Conservation (phyloP, 2,888 invertebrate genomes). For the Xestobium rufovillosum region DNA sequence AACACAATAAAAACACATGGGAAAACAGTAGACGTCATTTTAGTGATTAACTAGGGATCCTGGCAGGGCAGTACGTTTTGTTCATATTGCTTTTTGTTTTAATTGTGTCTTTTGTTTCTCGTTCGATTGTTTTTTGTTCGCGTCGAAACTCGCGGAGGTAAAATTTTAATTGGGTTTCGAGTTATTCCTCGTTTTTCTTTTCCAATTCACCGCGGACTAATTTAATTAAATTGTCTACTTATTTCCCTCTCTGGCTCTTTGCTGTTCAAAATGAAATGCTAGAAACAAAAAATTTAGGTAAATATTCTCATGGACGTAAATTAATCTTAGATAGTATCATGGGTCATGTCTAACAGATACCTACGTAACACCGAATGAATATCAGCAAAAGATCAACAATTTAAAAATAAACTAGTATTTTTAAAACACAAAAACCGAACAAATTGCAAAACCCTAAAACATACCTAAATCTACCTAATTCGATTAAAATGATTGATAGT, state of each 20-base stretch:
- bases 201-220: constrained; percentile 29
- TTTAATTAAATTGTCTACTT: constrained; percentile 31
- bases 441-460: too few relatives aligned
- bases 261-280: too few relatives aligned
- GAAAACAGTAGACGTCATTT: constrained; percentile 48
- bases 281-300: too few relatives aligned
- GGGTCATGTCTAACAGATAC: too few relatives aligned
- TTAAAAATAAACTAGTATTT: too few relatives aligned
- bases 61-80: constrained; percentile 40
- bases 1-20: constrained; percentile 48
- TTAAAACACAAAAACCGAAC: too few relatives aligned
- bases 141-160: constrained; percentile 37
- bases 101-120: constrained; percentile 42
- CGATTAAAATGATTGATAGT: too few relatives aligned
- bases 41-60: constrained; percentile 47
- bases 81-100: constrained; percentile 44
- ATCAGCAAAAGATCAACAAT: too few relatives aligned
- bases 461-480: too few relatives aligned
- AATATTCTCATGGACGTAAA: too few relatives aligned
- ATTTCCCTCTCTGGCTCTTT: constrained; percentile 10
- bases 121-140: constrained; percentile 41
- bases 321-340: too few relatives aligned
- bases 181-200: constrained; percentile 32
- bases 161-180: constrained; percentile 44
- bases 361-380: too few relatives aligned